These are phyloP conservation scores for Labia minor DNA, from an alignment of 2,888 invertebrate species.

Conservation along the genomic window DNA sequence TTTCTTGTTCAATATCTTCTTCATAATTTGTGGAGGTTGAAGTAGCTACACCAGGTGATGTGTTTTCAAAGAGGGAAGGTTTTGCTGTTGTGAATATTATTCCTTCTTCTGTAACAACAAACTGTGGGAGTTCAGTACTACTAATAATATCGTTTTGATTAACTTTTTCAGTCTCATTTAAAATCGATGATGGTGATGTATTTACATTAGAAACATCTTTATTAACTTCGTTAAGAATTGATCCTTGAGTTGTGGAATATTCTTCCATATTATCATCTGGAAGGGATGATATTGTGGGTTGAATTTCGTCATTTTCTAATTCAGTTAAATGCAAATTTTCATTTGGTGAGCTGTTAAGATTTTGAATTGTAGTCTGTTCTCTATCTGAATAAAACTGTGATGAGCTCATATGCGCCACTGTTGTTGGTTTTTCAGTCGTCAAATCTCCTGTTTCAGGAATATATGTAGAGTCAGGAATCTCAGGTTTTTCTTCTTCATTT, in stretches of 20 bases:
- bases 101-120: neutral
- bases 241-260: conserved; percentile 19
- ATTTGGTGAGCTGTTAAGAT: too few species aligned
- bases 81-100: conserved; percentile 17
- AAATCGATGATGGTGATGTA: too few species aligned
- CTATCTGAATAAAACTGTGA: too few species aligned
- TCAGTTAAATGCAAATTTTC: too few species aligned
- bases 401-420: conserved; percentile 14
- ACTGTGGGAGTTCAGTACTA: neutral
- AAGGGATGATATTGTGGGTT: too few species aligned
- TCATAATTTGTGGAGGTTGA: conserved; percentile 16
- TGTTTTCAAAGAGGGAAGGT: conserved; percentile 13
- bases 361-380: too few species aligned
- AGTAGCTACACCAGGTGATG: neutral
- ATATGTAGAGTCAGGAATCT: conserved; percentile 18
- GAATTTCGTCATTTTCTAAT: too few species aligned
- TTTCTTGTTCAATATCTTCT: conserved; percentile 28
- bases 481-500: conserved; percentile 21
- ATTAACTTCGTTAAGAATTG: too few species aligned
- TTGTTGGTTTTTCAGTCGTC: neutral
- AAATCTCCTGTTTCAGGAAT: conserved; percentile 4
- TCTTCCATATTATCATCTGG: too few species aligned
- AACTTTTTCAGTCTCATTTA: too few species aligned
- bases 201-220: too few species aligned
- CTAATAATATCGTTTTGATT: too few species aligned